Percentiles rank a stretch among this genome's conserved stretches.
These are phyloP conservation scores for Scartelaos histophorus DNA, from an alignment of 2,113 vertebrate genomes.

Conservation along the genomic window DNA sequence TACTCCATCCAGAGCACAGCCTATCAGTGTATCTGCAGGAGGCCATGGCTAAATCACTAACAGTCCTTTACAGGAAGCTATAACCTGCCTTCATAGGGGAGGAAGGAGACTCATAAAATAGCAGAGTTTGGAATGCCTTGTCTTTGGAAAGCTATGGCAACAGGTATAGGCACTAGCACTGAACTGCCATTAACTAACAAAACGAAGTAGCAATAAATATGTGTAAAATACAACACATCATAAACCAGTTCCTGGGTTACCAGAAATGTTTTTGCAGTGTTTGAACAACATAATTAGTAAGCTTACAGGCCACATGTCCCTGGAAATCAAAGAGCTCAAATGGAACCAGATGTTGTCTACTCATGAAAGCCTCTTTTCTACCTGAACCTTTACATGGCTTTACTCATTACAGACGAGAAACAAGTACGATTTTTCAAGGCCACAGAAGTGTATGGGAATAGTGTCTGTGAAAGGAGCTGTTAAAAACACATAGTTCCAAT, in stretches of 20 bases:
- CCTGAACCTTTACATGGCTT: not conserved
- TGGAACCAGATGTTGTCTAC: conserved; percentile 19
- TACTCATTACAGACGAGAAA: conserved; percentile 8
- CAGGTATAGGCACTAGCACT: conserved; percentile 17
- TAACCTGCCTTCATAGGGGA: conserved; percentile 7
- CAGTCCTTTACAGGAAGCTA: conserved; percentile 16
- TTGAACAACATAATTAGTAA: conserved; percentile 5
- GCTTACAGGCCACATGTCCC: conserved; percentile 13
- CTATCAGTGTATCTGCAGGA: conserved; percentile 8
- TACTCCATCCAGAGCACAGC: conserved; percentile 37
- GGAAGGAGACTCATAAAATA: conserved; percentile 9
- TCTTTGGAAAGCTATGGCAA: conserved; percentile 27
- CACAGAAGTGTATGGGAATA: not conserved
- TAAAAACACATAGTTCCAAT: not conserved
- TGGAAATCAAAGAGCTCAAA: conserved; percentile 1
- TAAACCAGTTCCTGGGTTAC: conserved; percentile 4
- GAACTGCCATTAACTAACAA: conserved; percentile 9
- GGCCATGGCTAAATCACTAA: not conserved
- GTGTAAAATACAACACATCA: conserved; percentile 4
- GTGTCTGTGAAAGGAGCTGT: not conserved
- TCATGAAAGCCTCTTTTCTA: not conserved
- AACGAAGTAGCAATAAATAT: not conserved
- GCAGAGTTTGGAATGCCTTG: conserved; percentile 1
- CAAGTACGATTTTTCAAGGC: not conserved
- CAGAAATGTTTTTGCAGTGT: conserved; percentile 12